Evolutionary conservation across 1,140 invertebrate species (phyloP).

Genomic region (Drosophila ambigua): DNA sequence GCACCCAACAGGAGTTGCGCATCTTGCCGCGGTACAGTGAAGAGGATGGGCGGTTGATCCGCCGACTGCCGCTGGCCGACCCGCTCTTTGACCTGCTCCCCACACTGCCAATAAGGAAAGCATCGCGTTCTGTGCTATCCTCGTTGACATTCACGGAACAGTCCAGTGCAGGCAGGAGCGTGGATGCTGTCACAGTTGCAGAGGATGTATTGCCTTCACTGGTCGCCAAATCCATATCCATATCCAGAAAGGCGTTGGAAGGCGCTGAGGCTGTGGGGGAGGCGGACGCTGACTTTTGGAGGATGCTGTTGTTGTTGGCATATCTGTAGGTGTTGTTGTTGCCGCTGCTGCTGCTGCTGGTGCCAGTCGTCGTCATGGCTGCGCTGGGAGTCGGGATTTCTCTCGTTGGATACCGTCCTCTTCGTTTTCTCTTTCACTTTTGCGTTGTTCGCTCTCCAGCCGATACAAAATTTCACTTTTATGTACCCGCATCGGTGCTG

Average conservation of each 20-base stretch:
- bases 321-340: slow-evolving; percentile 40
- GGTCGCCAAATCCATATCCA: slow-evolving; percentile 7
- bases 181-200: slow-evolving; percentile 1
- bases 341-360: slow-evolving; percentile 14
- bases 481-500: slow-evolving; percentile 15
- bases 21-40: slow-evolving; percentile 29
- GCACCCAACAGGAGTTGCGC: slow-evolving; percentile 63
- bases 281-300: slow-evolving; percentile 29
- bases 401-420: neutral
- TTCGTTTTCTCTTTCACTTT: slow-evolving; percentile 18
- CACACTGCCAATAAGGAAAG: slow-evolving; percentile 45
- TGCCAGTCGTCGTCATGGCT: slow-evolving; percentile 21
- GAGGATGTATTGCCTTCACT: neutral
- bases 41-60: slow-evolving; percentile 1
- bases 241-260: slow-evolving; percentile 27
- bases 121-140: slow-evolving; percentile 56
- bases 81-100: slow-evolving; percentile 13
- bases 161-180: neutral
- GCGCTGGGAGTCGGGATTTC: neutral
- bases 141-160: slow-evolving; percentile 17
- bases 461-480: slow-evolving; percentile 29
- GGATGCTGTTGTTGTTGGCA: slow-evolving; percentile 45
- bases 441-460: neutral
- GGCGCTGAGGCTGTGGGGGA: slow-evolving; percentile 29
- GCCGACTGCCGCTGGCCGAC: slow-evolving; percentile 4